phyloP scores from a whole-genome alignment of 2,797 vertebrate species.

The Pristis pectinata region DNA sequence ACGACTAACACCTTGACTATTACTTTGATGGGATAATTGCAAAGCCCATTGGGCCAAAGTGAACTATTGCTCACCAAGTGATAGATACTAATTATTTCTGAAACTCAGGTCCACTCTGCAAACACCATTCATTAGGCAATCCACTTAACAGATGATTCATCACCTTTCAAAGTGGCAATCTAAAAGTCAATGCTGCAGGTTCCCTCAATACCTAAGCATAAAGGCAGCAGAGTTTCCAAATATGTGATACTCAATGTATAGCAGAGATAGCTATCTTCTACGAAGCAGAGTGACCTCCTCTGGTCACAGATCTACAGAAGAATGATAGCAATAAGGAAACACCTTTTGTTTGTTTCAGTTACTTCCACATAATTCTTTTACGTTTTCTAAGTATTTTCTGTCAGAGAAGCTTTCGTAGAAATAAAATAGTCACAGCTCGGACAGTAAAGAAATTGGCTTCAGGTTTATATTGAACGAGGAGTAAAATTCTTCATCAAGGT shows the following conservation, averaged over 20 bases:
- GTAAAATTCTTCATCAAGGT: background rate
- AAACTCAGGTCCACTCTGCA: background rate
- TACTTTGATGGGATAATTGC: background rate
- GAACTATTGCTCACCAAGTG: background rate
- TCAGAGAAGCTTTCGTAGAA: background rate
- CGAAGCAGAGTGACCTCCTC: background rate
- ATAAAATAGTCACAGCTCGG: background rate
- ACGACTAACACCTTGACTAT: no score
- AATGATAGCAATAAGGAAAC: background rate
- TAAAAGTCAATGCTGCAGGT: background rate
- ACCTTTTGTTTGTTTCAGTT: background rate
- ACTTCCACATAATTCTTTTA: background rate
- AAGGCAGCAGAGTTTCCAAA: background rate
- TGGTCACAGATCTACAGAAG: background rate
- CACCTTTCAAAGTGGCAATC: background rate
- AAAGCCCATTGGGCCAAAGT: background rate
- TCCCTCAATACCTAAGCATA: background rate
- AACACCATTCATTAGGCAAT: background rate
- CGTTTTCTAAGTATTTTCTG: background rate
- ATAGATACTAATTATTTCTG: background rate
- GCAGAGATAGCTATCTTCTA: background rate
- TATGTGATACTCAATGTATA: background rate
- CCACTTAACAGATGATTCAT: background rate
- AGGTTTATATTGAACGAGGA: background rate
- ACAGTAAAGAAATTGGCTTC: background rate